Evolutionary conservation across 2,797 vertebrate genomes (phyloP).

Genomic region (Sarcoramphus papa): DNA sequence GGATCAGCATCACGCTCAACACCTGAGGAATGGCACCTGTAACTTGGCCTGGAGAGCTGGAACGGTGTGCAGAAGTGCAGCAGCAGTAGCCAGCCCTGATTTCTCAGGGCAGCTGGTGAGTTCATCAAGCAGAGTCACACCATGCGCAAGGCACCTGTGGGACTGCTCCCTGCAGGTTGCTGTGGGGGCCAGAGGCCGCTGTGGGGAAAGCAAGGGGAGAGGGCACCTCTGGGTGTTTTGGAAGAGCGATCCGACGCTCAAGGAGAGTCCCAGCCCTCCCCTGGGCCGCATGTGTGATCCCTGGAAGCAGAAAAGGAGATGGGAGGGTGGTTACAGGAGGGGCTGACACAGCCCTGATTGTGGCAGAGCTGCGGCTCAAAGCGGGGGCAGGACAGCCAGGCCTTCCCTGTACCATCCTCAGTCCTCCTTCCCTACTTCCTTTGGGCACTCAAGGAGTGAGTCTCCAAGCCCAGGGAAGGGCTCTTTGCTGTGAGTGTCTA

Average conservation of each 20-base stretch:
- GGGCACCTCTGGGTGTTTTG: neutral
- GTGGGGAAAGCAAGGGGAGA: neutral
- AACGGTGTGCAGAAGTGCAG: neutral
- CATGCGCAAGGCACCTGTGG: neutral
- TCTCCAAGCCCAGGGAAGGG: neutral
- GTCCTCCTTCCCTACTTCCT: neutral
- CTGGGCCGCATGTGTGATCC: neutral
- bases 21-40: neutral
- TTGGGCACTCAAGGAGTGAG: neutral
- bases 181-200: neutral
- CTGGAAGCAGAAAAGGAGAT: neutral
- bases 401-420: neutral
- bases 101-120: neutral
- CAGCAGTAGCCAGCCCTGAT: neutral
- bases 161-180: neutral
- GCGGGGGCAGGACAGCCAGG: neutral
- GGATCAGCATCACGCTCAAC: neutral
- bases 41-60: neutral
- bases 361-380: neutral
- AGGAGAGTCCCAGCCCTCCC: neutral
- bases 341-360: neutral
- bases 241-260: neutral
- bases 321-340: neutral
- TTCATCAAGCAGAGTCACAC: neutral
- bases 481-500: neutral